A percentile compares a stretch with the other conserved stretches of the same genome.
phyloP scores from a whole-genome alignment of 2,888 invertebrate genomes.

The Eristalis intricaria region DNA sequence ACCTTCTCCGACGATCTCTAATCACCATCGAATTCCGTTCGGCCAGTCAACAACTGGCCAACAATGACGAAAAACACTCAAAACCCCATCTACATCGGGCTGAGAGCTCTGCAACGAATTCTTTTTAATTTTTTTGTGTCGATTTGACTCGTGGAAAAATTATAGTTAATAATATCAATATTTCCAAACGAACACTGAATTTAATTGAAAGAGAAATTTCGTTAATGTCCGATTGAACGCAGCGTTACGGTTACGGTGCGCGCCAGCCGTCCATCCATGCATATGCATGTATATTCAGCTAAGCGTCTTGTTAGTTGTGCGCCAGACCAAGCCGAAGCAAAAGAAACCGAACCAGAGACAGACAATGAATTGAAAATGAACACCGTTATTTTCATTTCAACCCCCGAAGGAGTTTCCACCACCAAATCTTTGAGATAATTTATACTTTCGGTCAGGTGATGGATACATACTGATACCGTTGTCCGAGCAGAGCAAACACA shows the following conservation, averaged over 20 bases:
- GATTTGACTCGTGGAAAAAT: slow-evolving; percentile 16
- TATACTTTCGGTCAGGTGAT: slow-evolving; percentile 34
- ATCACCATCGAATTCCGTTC: slow-evolving; percentile 25
- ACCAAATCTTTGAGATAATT: slow-evolving; percentile 32
- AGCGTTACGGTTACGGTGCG: neutral
- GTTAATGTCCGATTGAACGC: slow-evolving; percentile 41
- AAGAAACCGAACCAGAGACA: slow-evolving; percentile 19
- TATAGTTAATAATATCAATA: slow-evolving; percentile 38
- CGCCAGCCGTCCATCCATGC: slow-evolving; percentile 20
- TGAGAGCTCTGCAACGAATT: neutral
- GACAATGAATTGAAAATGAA: slow-evolving; percentile 21
- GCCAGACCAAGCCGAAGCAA: neutral
- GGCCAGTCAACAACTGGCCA: neutral
- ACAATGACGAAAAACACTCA: neutral
- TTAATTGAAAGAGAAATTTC: slow-evolving; percentile 68
- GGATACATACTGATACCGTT: slow-evolving; percentile 14
- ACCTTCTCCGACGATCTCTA: slow-evolving; percentile 3
- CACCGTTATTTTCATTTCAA: slow-evolving; percentile 32
- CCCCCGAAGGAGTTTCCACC: slow-evolving; percentile 14
- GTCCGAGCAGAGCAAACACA: slow-evolving; percentile 30
- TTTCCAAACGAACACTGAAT: slow-evolving; percentile 30
- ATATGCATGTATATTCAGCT: slow-evolving; percentile 23
- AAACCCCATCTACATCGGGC: slow-evolving; percentile 24
- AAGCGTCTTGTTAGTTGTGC: neutral
- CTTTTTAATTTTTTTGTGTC: neutral